Evolutionary conservation across 1,140 invertebrate genomes (phyloP), one percentile per base, ranked within the genome.

Genomic region (Tachypleus tridentatus): DNA sequence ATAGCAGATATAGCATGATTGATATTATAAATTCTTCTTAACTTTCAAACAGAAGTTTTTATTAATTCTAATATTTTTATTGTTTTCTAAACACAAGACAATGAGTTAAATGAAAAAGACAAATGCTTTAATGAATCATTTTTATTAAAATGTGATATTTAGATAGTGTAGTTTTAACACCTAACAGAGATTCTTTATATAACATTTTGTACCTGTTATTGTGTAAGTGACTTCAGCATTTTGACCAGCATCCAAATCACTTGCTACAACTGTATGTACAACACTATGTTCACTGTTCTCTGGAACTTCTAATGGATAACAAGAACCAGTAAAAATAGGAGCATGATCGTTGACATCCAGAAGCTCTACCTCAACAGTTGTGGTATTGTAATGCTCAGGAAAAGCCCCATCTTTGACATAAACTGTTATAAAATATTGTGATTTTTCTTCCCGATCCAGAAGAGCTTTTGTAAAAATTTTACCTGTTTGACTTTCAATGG

Each of bases 281-380:
- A 88, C 82, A 9, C 87, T 81, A 0, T 82, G 76, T 47, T 90
- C 86, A 69, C 86, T 87, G 74, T 94, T 95, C 80, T 97, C 94
- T 1, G 90, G 91, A 1, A 97, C 81, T 0, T 82, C 79, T 0
- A 96, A 75, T 5, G 87, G 83, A 70, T 91, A 91, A 73, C 91
- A 94, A 3, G 88, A 84, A 4, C 87, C 87, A 68, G 86, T 85
- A 73, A 95, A 97, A 72, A 85, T 82, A 1, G 93, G 94, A 8
- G 85, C 82, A 77, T 95, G 88, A 74, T 97, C 93, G 75, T 97
- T 97, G 57, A 92, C 86, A 76, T 98, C 96, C 11, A 85, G 77
- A 4, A 97, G 82, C 49, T 78, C 79, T 4, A 96, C 82, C 4
- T 83, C 77, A 0, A 94, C 78, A 1, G 83, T 86, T 1, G 89